Conservation (phyloP, 2,888 invertebrate genomes). For the Apotomis turbidana region DNA sequence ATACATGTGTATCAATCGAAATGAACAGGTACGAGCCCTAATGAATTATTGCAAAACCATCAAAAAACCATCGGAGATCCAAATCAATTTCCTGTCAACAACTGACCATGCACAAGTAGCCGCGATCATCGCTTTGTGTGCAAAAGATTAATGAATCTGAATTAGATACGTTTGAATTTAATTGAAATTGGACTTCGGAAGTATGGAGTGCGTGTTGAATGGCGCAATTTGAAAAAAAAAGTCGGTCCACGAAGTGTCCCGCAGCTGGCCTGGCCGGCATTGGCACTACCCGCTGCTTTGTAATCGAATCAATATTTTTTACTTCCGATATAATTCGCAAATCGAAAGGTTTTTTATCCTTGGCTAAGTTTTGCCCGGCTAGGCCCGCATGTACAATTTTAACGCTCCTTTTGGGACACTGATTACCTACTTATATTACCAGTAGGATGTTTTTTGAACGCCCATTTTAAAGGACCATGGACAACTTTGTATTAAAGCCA, state of each 20-base stretch:
- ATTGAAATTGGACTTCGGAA: slow-evolving; percentile 81
- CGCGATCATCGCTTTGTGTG: slow-evolving; percentile 58
- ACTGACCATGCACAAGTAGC: slow-evolving; percentile 81
- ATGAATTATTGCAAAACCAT: slow-evolving; percentile 48
- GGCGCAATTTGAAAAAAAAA: slow-evolving; percentile 70
- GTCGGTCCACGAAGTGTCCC: slow-evolving; percentile 69
- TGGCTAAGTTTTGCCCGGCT: slow-evolving; percentile 1
- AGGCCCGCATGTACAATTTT: neutral
- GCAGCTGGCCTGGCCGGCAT: slow-evolving; percentile 76
- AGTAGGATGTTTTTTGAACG: no score
- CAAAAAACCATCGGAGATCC: slow-evolving; percentile 52
- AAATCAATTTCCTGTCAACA: slow-evolving; percentile 82
- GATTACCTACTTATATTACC: neutral
- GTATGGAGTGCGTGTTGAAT: slow-evolving; percentile 72
- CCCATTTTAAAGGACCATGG: no score
- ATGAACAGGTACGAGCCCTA: slow-evolving; percentile 42
- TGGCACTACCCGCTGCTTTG: slow-evolving; percentile 45
- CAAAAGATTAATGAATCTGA: slow-evolving; percentile 79
- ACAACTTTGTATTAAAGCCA: no score
- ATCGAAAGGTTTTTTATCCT: slow-evolving; percentile 38
- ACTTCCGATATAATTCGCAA: slow-evolving; percentile 50
- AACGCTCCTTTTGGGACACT: neutral
- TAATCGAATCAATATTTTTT: slow-evolving; percentile 80
- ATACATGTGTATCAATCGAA: slow-evolving; percentile 33
- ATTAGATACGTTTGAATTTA: slow-evolving; percentile 80